phyloP scores from a whole-genome alignment of 2,888 invertebrate genomes.

The Hylaea fasciaria region DNA sequence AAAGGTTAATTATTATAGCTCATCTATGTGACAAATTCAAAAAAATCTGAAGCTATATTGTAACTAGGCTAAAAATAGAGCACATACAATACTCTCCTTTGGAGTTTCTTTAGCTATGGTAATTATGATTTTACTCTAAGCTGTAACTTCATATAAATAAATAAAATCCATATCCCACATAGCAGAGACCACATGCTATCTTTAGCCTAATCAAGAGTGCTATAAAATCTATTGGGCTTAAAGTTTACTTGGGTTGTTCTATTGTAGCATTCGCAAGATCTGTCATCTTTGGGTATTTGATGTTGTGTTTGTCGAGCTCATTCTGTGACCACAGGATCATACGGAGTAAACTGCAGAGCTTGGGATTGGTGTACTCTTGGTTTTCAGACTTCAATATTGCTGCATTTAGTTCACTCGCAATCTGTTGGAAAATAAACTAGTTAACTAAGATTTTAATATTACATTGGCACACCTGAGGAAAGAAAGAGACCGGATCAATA shows the following conservation, averaged over 20 bases:
- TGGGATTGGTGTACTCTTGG: conserved; percentile 95
- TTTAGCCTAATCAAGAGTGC: conserved; percentile 1
- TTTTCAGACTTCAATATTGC: conserved; percentile 98
- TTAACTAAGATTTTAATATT: not conserved
- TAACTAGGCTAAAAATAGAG: not conserved
- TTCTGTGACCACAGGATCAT: conserved; percentile 98
- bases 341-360: conserved; percentile 95
- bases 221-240: not conserved
- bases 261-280: conserved; percentile 94
- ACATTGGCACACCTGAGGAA: too few relatives aligned
- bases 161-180: not conserved
- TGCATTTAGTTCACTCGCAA: conserved; percentile 98
- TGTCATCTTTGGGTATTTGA: conserved; percentile 98
- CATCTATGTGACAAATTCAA: not conserved
- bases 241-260: conserved; percentile 87
- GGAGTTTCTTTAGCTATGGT: too few relatives aligned
- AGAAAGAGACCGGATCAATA: not conserved
- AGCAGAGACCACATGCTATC: too few relatives aligned
- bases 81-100: not conserved
- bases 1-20: too few relatives aligned
- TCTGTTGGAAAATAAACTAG: conserved; percentile 74
- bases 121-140: too few relatives aligned
- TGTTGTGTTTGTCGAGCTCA: conserved; percentile 96
- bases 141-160: too few relatives aligned
- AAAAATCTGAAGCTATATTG: not conserved